Percentiles rank a stretch among this genome's conserved stretches.
phyloP scores from a whole-genome alignment of 2,797 vertebrate genomes.

The Phrynocephalus vlangalii region DNA sequence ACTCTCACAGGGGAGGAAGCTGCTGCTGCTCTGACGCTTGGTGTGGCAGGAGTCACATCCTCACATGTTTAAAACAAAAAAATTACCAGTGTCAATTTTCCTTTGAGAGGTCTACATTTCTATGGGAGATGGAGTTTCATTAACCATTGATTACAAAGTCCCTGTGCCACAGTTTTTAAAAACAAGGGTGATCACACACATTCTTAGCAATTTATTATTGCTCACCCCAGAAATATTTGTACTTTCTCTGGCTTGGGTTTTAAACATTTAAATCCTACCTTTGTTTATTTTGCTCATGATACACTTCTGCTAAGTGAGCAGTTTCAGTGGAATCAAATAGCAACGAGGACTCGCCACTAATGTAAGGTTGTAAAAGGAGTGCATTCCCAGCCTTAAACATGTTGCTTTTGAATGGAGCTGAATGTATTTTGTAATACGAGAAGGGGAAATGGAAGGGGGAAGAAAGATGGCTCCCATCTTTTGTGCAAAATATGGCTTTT shows the following conservation, averaged over 20 bases:
- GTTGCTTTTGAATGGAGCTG: constrained; percentile 5
- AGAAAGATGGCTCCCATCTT: not conserved
- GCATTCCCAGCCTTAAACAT: not conserved
- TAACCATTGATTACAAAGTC: not conserved
- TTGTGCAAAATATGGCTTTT: not conserved
- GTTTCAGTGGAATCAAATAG: constrained; percentile 34
- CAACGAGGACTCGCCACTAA: constrained; percentile 11
- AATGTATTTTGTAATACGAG: constrained; percentile 22
- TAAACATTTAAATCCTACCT: not conserved
- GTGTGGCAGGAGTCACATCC: too few species aligned
- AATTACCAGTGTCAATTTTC: not conserved
- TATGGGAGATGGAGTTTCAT: not conserved
- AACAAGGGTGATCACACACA: not conserved
- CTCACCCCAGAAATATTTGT: not conserved
- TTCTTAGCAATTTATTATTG: not conserved
- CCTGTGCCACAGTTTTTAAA: not conserved
- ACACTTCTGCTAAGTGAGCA: constrained; percentile 24
- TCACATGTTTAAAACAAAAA: not conserved
- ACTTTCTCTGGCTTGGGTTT: not conserved
- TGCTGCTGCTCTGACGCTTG: too few species aligned
- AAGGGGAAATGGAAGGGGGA: constrained; percentile 16
- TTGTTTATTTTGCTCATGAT: constrained; percentile 30
- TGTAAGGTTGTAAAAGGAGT: constrained; percentile 7
- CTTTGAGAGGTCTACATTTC: not conserved
- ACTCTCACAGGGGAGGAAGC: too few species aligned